Evolutionary conservation across 2,113 vertebrate genomes (phyloP), one percentile per base, ranked within the genome.

Genomic region (Alouatta palliata): DNA sequence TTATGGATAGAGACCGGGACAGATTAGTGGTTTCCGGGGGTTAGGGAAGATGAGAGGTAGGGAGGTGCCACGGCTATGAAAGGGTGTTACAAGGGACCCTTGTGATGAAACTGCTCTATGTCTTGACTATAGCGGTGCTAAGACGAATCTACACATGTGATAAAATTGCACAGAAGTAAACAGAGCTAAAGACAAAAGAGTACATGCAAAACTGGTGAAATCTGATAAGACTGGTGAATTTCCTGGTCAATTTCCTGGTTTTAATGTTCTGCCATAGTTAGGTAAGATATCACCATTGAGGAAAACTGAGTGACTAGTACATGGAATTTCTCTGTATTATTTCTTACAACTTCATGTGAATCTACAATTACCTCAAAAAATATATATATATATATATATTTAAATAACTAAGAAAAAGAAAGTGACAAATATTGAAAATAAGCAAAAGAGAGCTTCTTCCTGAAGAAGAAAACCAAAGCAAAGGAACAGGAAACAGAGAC

Each of bases 351-450:
- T 32, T 25, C 61, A 68, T 19, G 66, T 68, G 32, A 68, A n/a
- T 90, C 49, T 92, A 54, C 35, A 47, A 86, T 58, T 32, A 82
- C 7, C 68, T 94, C 45, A 21, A 87, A 79, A 82, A 1, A 52
- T 52, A 52, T 52, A 52, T 52, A 52, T 52, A 52, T 19, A 52
- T 19, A 52, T 52, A 52, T 17, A 17, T 17, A 17, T 92, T 66
- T 56, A 58, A n/a, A 66, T 68, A 71, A 95, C 45, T 71, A 68
- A 75, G 54, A 52, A 56, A 92, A 88, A 5, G 6, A 71, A 90
- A 87, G n/a, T 75, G 32, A 96, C 47, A 77, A 47, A 68, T 81
- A 94, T 14, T 64, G 76, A 92, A 82, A 87, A 82, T 43, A 94
- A 40, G 32, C 21, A 87, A 90, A 87, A 25, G 25, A 94, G 37